Base-by-base conservation (phyloP, 2,113 vertebrate species). In the Polyodon spathula region DNA sequence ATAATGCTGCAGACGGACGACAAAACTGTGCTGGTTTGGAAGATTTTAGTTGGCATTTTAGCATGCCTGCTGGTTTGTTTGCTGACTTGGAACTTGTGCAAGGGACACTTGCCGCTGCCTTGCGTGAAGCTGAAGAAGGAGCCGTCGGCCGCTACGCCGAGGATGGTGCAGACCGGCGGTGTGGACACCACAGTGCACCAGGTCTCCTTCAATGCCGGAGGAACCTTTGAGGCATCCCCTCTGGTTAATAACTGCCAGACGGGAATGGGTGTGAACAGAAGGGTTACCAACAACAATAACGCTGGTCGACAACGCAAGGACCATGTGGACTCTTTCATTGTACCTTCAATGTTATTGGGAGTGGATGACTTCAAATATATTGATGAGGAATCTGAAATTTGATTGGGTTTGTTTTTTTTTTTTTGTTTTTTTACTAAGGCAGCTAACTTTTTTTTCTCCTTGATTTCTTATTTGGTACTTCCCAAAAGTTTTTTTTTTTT, bases 351-450 rank as follows among this genome's bases (percentile, higher is more conserved):
- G 61, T 76, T 73, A 64, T 69, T 78, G 68, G 73, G 75, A 58
- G 73, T 55, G 66, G 74, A 79, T 0, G 80, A 78, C 41, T 69
- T 83, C 58, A 76, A 78, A 55, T 82, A 71, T 65, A 84, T 84
- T 68, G 76, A 76, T 40, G 82, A 84, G 48, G 84, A 85, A 73
- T 87, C 84, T 5, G 82, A 87, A 68, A 84, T 82, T 59, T 87
- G 58, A 83, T n/a, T n/a, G n/a, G n/a, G n/a, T n/a, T n/a, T n/a
- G n/a, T n/a, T n/a, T n/a, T n/a, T n/a, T n/a, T n/a, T n/a, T n/a
- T n/a, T n/a, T n/a, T n/a, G n/a, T n/a, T n/a, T n/a, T n/a, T n/a
- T n/a, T n/a, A n/a, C n/a, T n/a, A n/a, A n/a, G n/a, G n/a, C n/a
- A n/a, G n/a, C n/a, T n/a, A n/a, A n/a, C n/a, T n/a, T n/a, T n/a